Conservation (phyloP, 2,888 invertebrate species). For the Trachelus tabidus region DNA sequence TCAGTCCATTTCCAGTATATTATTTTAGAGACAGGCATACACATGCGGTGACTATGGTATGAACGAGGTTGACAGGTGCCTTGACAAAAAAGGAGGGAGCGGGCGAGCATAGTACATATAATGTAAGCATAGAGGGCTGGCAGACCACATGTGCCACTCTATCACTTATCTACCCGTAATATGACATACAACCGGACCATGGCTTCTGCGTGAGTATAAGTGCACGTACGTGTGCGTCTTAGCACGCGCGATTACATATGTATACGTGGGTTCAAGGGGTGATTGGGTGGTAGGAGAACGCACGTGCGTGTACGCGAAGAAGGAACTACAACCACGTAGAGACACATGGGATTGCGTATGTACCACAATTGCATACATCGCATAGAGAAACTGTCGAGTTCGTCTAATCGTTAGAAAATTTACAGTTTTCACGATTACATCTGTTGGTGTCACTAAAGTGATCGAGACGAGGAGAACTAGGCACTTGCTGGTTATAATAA, state of each 20-base stretch:
- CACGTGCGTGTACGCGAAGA: constrained; percentile 18
- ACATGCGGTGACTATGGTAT: constrained; percentile 53
- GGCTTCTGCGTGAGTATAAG: constrained; percentile 8
- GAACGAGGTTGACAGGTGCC: constrained; percentile 64
- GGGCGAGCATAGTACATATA: constrained; percentile 46
- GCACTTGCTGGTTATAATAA: not conserved
- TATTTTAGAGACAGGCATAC: constrained; percentile 55
- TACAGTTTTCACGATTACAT: not conserved
- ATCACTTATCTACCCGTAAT: constrained; percentile 60
- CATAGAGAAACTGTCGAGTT: not conserved
- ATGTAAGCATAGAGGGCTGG: constrained; percentile 61
- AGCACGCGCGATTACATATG: constrained; percentile 23
- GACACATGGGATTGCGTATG: not conserved
- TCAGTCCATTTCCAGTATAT: constrained; percentile 48
- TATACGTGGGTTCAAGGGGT: constrained; percentile 29
- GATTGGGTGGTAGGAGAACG: constrained; percentile 19
- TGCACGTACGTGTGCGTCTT: constrained; percentile 9
- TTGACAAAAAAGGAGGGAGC: constrained; percentile 49
- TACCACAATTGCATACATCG: not conserved
- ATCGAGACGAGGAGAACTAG: not conserved
- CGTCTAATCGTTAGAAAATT: not conserved
- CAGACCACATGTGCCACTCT: constrained; percentile 63
- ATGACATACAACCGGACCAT: constrained; percentile 48
- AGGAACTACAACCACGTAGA: not conserved
- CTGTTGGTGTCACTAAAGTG: not conserved